phyloP scores from a whole-genome alignment of 2,113 vertebrate genomes.

The Silurus glanis region DNA sequence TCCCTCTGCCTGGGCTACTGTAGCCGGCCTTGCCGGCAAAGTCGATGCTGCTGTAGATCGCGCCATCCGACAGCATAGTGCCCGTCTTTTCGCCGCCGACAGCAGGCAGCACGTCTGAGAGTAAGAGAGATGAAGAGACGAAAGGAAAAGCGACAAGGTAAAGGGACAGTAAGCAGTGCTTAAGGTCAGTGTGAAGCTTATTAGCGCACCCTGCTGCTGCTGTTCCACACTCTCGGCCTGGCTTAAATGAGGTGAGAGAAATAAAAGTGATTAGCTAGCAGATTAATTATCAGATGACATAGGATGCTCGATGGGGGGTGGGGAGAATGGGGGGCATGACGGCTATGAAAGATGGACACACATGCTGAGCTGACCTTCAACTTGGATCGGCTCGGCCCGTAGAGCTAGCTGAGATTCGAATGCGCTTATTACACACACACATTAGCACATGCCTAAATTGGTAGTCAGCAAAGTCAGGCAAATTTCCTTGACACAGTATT shows the following conservation, averaged over 20 bases:
- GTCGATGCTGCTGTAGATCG: slow-evolving; percentile 99
- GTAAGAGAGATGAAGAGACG: slow-evolving; percentile 10
- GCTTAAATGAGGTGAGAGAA: slow-evolving; percentile 70
- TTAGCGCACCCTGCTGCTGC: slow-evolving; percentile 66
- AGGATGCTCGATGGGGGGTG: slow-evolving; percentile 59
- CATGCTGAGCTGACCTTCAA: slow-evolving; percentile 69
- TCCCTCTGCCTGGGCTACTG: slow-evolving; percentile 91
- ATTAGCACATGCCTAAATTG: slow-evolving; percentile 7
- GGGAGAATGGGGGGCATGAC: slow-evolving; percentile 51
- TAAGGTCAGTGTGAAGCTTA: slow-evolving; percentile 54
- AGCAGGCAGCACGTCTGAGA: slow-evolving; percentile 81
- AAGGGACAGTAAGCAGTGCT: slow-evolving; percentile 59
- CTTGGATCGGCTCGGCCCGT: slow-evolving; percentile 12
- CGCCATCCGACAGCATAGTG: slow-evolving; percentile 97
- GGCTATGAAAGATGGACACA: slow-evolving; percentile 58
- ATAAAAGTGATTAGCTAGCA: slow-evolving; percentile 74
- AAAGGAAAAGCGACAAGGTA: slow-evolving; percentile 16
- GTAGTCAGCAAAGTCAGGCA: background rate
- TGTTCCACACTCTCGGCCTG: slow-evolving; percentile 56
- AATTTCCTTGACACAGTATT: background rate
- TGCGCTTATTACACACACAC: slow-evolving; percentile 9
- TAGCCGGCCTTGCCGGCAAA: slow-evolving; percentile 95
- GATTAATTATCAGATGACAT: slow-evolving; percentile 67
- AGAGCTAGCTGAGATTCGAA: slow-evolving; percentile 26
- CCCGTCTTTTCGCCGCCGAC: slow-evolving; percentile 91